These are phyloP conservation scores for Aricia artaxerxes DNA, from an alignment of 2,888 invertebrate genomes.

Conservation along the genomic window DNA sequence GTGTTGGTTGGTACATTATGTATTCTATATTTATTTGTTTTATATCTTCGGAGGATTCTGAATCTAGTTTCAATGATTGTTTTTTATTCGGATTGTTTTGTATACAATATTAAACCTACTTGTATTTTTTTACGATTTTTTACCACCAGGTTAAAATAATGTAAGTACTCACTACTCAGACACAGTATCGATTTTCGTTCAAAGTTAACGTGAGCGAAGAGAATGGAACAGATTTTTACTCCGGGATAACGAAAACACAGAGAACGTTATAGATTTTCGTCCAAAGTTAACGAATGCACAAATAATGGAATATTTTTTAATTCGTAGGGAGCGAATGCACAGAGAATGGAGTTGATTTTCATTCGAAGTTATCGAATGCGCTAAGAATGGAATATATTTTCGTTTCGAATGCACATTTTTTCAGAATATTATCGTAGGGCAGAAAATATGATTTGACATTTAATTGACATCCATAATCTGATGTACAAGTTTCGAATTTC, in stretches of 20 bases:
- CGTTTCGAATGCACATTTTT: background rate
- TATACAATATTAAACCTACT: background rate
- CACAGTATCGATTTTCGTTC: no score
- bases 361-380: background rate
- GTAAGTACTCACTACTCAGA: no score
- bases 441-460: background rate
- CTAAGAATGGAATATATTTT: background rate
- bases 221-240: no score
- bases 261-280: no score
- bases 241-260: no score
- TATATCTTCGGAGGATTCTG: background rate
- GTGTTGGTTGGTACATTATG: background rate
- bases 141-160: no score
- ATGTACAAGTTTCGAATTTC: background rate
- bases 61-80: background rate
- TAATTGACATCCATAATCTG: background rate
- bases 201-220: no score
- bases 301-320: no score
- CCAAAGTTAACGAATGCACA: no score
- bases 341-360: no score
- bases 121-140: background rate
- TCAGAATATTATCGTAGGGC: background rate
- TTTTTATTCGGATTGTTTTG: background rate
- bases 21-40: constrained; percentile 25
- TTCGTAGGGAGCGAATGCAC: no score